Evolutionary conservation across 2,113 vertebrate species (phyloP), one percentile per base, ranked within the genome.

Genomic region (Heterotilapia buettikoferi): DNA sequence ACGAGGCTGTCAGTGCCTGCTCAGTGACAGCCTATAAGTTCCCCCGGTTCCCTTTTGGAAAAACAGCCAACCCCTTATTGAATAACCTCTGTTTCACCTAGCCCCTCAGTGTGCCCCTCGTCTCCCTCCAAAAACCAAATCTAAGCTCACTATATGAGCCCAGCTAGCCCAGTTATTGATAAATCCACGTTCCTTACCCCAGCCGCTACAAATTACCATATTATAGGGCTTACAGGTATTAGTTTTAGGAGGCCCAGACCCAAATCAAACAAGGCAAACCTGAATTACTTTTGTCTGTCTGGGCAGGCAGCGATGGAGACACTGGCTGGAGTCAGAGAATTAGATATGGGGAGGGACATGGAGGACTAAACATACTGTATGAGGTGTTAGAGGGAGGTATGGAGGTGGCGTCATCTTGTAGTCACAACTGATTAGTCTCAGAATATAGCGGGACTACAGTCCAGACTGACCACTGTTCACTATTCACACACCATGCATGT

Each of bases 21-120:
- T 96, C 96, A 93, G 88, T 71, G 83, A 93, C 96, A 97, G 94
- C 81, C 94, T 92, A 95, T 97, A 97, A 95, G 93, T 96, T 94
- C 91, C 92, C 90, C 90, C 79, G 87, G 93, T 93, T 94, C 92
- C 88, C 80, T 91, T 92, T 93, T 95, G 92, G 80, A 96, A 96
- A 94, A 96, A 96, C 95, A 97, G 92, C 90, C 86, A 89, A 52
- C 90, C 90, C 87, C 93, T 93, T 93, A 95, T 92, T 91, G 90
- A 93, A 93, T 94, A 95, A 95, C 94, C 95, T 91, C 94, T 85
- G 68, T 90, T 92, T 95, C 94, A 96, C 93, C 93, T 80, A 88
- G 88, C 84, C 90, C 93, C 85, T 79, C 81, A 54, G 78, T 43
- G 87, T 26, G 84, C 92, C 91, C 90, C 93, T 87, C 89, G 87